phyloP scores from a whole-genome alignment of 2,888 invertebrate species.

The Pyrocoelia pectoralis region DNA sequence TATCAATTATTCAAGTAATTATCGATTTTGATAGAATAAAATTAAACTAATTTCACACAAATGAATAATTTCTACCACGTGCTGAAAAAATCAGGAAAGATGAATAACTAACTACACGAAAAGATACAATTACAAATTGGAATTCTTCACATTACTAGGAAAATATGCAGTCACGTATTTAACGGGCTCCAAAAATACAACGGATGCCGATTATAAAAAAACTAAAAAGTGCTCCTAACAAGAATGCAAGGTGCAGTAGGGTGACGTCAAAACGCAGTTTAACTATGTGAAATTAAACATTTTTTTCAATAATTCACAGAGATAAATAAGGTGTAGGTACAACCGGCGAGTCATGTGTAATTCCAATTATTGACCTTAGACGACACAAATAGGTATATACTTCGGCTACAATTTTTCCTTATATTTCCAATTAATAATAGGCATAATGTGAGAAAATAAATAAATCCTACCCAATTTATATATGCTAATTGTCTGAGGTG shows the following conservation, averaged over 20 bases:
- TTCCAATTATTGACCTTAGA: constrained; percentile 11
- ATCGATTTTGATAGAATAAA: too few relatives aligned
- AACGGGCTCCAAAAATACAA: constrained; percentile 43
- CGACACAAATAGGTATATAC: background rate
- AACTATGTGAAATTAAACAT: constrained; percentile 5
- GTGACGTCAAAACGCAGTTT: background rate
- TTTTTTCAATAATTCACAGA: background rate
- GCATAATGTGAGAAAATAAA: background rate
- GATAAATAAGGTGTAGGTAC: background rate
- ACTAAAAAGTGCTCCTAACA: constrained; percentile 20
- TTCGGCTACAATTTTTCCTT: background rate
- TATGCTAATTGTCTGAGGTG: constrained; percentile 20
- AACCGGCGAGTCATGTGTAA: constrained; percentile 31
- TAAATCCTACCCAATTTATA: constrained; percentile 7
- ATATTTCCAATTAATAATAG: background rate
- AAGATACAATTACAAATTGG: constrained; percentile 14
- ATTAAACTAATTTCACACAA: background rate
- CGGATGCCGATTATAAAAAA: constrained; percentile 38
- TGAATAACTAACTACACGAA: background rate
- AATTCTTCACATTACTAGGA: constrained; percentile 26
- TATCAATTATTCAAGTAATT: too few relatives aligned
- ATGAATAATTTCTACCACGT: background rate
- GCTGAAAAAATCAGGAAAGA: background rate
- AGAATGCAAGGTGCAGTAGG: constrained; percentile 16
- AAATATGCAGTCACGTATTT: constrained; percentile 40